These are phyloP conservation scores for Onychostoma macrolepis DNA, from an alignment of 2,113 vertebrate species.

Conservation along the genomic window DNA sequence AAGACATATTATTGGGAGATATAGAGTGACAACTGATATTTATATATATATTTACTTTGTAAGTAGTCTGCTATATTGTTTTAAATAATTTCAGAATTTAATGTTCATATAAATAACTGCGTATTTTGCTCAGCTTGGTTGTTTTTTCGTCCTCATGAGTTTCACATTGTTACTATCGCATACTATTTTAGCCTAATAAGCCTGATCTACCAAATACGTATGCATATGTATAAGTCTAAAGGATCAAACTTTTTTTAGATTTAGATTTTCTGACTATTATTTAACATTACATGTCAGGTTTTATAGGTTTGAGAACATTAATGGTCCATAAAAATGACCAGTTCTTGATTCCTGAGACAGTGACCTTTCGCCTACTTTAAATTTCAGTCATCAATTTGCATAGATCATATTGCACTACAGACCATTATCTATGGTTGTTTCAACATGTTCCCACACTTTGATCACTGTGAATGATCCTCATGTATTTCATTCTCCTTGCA, in stretches of 20 bases:
- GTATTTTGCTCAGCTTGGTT: too few species aligned
- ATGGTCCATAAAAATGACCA: not conserved
- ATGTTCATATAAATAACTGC: not conserved
- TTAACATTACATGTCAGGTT: too few species aligned
- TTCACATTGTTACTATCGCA: too few species aligned
- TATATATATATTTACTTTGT: not conserved
- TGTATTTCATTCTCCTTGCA: not conserved
- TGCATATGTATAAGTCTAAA: too few species aligned
- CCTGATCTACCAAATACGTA: not conserved
- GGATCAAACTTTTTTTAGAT: too few species aligned
- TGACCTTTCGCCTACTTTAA: not conserved
- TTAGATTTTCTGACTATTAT: too few species aligned
- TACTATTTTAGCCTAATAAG: not conserved
- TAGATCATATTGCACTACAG: not conserved
- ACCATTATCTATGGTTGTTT: not conserved
- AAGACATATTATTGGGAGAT: not conserved
- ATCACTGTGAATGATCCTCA: not conserved
- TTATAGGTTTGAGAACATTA: not conserved
- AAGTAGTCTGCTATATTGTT: not conserved
- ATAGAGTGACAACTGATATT: not conserved
- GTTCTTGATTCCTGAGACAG: not conserved
- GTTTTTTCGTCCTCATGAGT: too few species aligned
- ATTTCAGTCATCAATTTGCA: not conserved
- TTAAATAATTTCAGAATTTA: too few species aligned
- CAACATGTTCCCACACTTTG: not conserved